Percentiles rank a stretch among this genome's conserved stretches.
Evolutionary conservation across 2,797 vertebrate species (phyloP).

Genomic region (Otolemur crassicaudatus): DNA sequence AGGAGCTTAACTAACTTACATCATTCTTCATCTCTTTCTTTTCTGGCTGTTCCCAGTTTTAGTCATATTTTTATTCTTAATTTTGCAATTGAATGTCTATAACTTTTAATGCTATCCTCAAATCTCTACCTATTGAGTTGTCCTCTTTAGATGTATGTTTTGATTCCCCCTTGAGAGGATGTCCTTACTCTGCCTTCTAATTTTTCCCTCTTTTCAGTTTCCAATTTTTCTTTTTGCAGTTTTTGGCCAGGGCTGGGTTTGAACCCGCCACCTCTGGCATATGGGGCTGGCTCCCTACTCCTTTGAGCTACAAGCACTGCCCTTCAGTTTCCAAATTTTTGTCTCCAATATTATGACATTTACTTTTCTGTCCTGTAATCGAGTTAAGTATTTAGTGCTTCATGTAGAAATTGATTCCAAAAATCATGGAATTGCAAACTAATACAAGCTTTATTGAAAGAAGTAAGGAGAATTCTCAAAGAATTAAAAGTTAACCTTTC

Average conservation of each 20-base stretch:
- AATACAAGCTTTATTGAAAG: too few relatives aligned
- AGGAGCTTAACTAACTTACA: neutral
- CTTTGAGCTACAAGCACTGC: too few relatives aligned
- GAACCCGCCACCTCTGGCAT: too few relatives aligned
- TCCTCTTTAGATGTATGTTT: neutral
- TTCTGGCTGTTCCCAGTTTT: neutral
- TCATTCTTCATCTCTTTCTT: neutral
- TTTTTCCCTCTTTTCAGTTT: neutral
- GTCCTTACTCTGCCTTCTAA: neutral
- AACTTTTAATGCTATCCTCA: neutral
- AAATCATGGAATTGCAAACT: neutral
- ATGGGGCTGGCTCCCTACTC: too few relatives aligned
- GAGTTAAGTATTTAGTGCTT: neutral
- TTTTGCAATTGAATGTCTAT: neutral
- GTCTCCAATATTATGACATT: neutral
- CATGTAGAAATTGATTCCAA: neutral
- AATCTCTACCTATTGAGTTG: neutral
- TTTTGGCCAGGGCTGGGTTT: too few relatives aligned
- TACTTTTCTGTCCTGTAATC: neutral
- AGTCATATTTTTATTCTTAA: conserved; percentile 14
- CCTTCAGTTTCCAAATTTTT: conserved; percentile 16
- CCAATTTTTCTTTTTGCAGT: neutral
- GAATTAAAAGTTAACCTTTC: too few relatives aligned
- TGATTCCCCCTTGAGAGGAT: neutral
- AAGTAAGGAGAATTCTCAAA: too few relatives aligned